Base-by-base conservation (phyloP, 2,797 vertebrate genomes). In the Microtus californicus region DNA sequence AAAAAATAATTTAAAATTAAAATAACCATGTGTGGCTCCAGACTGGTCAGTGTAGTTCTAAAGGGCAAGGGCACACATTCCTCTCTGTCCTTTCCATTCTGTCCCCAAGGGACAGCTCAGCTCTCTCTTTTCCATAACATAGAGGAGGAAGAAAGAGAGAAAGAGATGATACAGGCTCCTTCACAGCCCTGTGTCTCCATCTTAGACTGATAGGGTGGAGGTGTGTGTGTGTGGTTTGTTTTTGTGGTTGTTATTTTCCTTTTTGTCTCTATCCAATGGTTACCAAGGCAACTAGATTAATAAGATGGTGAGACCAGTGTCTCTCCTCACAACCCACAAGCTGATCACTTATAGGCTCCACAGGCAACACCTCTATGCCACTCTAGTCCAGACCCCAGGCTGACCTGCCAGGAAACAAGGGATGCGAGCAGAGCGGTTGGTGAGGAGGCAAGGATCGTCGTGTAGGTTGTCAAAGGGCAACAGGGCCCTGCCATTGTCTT, bases 381-480 rank as follows among this genome's bases (percentile, higher is more conserved):
- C 23, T 25, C 78, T n/a, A 12, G 40, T 40, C 29, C 45, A 43
- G 17, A 2, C 45, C 31, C n/a, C 9, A 0, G 1, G 8, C 96
- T 97, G 87, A 99, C 99, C 99, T 97, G 99, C 99, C 29, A 99
- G 48, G 94, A 99, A 99, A 88, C 99, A 99, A 6, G 98, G 99
- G 59, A 99, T 99, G 31, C 97, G 96, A 34, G 96, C 94, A 0
- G 15, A 96, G 34, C 2, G 54, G 6, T 99, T 99, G 5, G 99
- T 99, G 67, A 98, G 97, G 0, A 97, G 94, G 45, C 99, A 99
- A 89, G 99, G 98, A 0, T 99, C 97, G 0, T 83, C 97, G 1
- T 31, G 48, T 14, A 93, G 34, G 9, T 5, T 77, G n/a, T 74
- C 88, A 1, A 99, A 99, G 67, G 99, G 99, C 97, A 99, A 94